Evolutionary conservation across 2,888 invertebrate species (phyloP).

Genomic region (Dryobotodes eremita): DNA sequence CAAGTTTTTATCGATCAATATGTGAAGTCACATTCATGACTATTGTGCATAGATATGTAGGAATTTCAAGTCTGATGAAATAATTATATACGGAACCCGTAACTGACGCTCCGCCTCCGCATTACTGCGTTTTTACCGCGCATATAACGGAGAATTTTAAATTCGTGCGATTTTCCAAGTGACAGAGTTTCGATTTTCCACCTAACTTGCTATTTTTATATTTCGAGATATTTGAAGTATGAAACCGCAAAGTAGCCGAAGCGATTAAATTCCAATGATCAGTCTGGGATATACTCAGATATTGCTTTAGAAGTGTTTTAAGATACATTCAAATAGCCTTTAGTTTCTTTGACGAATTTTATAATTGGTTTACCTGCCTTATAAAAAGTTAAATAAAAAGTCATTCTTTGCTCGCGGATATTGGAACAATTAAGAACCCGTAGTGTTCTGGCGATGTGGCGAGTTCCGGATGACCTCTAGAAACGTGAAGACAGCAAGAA

Average conservation of each 20-base stretch:
- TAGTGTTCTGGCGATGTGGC: slow-evolving; percentile 30
- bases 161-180: slow-evolving; percentile 64
- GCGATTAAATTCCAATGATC: slow-evolving; percentile 41
- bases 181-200: slow-evolving; percentile 69
- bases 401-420: slow-evolving; percentile 50
- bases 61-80: slow-evolving; percentile 47
- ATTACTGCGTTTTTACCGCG: slow-evolving; percentile 47
- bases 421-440: slow-evolving; percentile 53
- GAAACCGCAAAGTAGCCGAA: slow-evolving; percentile 39
- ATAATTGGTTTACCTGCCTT: slow-evolving; percentile 34
- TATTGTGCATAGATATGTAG: slow-evolving; percentile 38
- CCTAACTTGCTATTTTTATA: slow-evolving; percentile 64
- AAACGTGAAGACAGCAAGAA: slow-evolving; percentile 49
- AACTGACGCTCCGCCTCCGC: slow-evolving; percentile 20
- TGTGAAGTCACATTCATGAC: slow-evolving; percentile 1
- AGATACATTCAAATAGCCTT: slow-evolving; percentile 22
- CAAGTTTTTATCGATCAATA: slow-evolving; percentile 48
- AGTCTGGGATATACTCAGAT: slow-evolving; percentile 18
- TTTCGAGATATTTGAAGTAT: slow-evolving; percentile 43
- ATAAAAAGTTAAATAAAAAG: slow-evolving; percentile 49
- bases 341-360: slow-evolving; percentile 43
- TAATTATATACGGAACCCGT: slow-evolving; percentile 38
- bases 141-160: slow-evolving; percentile 60
- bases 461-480: slow-evolving; percentile 62
- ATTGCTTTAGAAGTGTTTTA: slow-evolving; percentile 32